Conservation (phyloP, 2,888 invertebrate genomes). For the Oxystoma pomonae region DNA sequence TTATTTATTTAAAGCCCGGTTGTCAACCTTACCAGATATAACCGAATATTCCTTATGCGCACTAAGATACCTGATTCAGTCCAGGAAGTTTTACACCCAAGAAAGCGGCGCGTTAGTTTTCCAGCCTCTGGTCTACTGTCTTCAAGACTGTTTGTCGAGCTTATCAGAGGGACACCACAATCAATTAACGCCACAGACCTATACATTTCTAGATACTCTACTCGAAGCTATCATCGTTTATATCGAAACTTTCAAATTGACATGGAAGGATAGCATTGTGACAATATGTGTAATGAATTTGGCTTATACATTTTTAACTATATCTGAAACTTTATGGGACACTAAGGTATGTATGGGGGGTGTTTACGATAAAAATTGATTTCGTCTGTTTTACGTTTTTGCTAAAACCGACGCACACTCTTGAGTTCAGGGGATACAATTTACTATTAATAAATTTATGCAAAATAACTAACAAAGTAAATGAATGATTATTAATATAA, state of each 20-base stretch:
- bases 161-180: neutral
- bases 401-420: too few relatives aligned
- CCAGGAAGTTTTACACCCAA: conserved; percentile 55
- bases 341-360: conserved; percentile 50
- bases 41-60: conserved; percentile 50
- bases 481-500: too few relatives aligned
- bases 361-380: too few relatives aligned
- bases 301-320: conserved; percentile 52
- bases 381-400: too few relatives aligned
- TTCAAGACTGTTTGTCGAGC: conserved; percentile 41
- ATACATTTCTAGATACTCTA: conserved; percentile 52
- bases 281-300: conserved; percentile 61
- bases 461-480: too few relatives aligned
- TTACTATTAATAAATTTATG: too few relatives aligned
- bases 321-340: conserved; percentile 47
- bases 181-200: neutral
- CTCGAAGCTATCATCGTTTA: conserved; percentile 61
- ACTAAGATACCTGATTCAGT: conserved; percentile 55
- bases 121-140: conserved; percentile 58
- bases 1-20: neutral
- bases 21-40: neutral
- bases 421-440: too few relatives aligned
- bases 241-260: conserved; percentile 65
- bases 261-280: conserved; percentile 76
- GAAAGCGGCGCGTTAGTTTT: conserved; percentile 61